Evolutionary conservation across 1,140 invertebrate genomes (phyloP).

Genomic region (Oncopodura yosiiana): DNA sequence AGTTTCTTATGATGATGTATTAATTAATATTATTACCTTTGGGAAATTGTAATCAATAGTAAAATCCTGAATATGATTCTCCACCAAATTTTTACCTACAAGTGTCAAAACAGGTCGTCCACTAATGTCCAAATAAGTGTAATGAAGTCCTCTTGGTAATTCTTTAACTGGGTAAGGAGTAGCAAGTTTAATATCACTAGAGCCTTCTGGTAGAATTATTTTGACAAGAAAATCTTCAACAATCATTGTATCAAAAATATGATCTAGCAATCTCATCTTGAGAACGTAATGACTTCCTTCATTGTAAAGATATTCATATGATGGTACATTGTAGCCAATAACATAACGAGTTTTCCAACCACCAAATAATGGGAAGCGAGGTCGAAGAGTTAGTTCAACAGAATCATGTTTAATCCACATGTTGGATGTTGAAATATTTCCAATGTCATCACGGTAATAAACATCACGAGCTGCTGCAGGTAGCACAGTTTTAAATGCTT

Average conservation of each 20-base stretch:
- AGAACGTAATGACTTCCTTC: conserved; percentile 62
- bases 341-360: conserved; percentile 98
- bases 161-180: conserved; percentile 73
- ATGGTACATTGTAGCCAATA: conserved; percentile 94
- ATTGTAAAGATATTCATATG: conserved; percentile 87
- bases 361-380: conserved; percentile 94
- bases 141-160: conserved; percentile 64
- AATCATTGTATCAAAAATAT: conserved; percentile 93
- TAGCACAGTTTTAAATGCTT: conserved; percentile 83
- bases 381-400: conserved; percentile 87
- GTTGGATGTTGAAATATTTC: conserved; percentile 97
- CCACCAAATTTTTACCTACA: conserved; percentile 79
- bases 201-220: conserved; percentile 90
- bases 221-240: conserved; percentile 82
- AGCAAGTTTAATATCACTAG: conserved; percentile 65
- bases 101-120: conserved; percentile 82
- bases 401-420: conserved; percentile 76
- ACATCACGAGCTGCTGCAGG: conserved; percentile 83
- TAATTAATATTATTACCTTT: conserved; percentile 40
- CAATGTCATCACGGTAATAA: conserved; percentile 95
- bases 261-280: conserved; percentile 87
- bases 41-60: conserved; percentile 78
- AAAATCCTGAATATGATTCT: conserved; percentile 90
- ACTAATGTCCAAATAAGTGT: conserved; percentile 90
- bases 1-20: conserved; percentile 43